phyloP scores from a whole-genome alignment of 2,888 invertebrate genomes.

The Zaprionus lineosus region DNA sequence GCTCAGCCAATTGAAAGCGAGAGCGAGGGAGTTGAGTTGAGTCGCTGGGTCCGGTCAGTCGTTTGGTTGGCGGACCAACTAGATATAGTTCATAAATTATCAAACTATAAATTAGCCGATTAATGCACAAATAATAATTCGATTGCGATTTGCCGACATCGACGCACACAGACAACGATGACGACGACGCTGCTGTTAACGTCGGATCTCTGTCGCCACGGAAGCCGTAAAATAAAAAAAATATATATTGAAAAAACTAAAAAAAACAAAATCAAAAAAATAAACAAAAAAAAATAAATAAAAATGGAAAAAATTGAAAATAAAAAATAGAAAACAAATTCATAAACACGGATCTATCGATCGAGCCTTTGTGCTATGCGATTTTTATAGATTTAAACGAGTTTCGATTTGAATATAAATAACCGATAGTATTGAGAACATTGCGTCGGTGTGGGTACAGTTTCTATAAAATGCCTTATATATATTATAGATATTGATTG shows the following conservation, averaged over 20 bases:
- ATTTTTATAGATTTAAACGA: conserved; percentile 76
- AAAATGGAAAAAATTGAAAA: no score
- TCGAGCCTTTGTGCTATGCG: conserved; percentile 68
- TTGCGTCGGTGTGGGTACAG: conserved; percentile 50
- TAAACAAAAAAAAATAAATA: conserved; percentile 25
- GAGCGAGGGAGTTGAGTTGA: conserved; percentile 62
- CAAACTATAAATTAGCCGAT: conserved; percentile 77
- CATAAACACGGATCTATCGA: conserved; percentile 71
- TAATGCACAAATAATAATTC: conserved; percentile 75
- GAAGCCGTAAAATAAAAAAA: no score
- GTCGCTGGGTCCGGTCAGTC: no score
- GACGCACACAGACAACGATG: neutral
- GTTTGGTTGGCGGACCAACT: conserved; percentile 35
- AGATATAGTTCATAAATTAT: conserved; percentile 76
- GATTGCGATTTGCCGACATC: conserved; percentile 73
- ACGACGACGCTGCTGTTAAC: conserved; percentile 6
- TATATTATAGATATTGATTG: no score
- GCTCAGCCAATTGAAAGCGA: conserved; percentile 71
- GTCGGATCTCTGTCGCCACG: conserved; percentile 61
- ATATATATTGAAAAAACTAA: no score
- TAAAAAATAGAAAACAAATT: no score
- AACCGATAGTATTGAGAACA: conserved; percentile 71
- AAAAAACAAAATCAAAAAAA: conserved; percentile 15
- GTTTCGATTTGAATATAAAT: conserved; percentile 76
- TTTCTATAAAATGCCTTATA: no score